These are phyloP conservation scores for Lasiurus cinereus DNA, from an alignment of 2,113 vertebrate genomes.

Conservation along the genomic window DNA sequence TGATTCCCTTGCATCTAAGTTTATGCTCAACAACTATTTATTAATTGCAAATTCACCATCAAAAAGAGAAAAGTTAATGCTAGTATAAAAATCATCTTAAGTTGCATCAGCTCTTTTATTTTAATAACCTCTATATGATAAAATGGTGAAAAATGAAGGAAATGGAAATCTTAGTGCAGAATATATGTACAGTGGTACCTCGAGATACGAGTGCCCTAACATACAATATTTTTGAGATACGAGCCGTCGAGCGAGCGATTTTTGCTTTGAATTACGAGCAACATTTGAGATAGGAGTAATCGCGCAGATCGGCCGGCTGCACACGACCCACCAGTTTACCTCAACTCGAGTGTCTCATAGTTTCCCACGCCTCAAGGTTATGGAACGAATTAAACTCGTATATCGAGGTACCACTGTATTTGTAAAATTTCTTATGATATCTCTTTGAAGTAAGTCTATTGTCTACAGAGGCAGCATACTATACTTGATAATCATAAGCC, in stretches of 20 bases:
- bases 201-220: too few relatives aligned
- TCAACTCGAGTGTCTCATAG: too few relatives aligned
- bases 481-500: background rate
- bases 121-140: slow-evolving; percentile 2
- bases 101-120: background rate
- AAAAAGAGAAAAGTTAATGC: background rate
- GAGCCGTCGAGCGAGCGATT: too few relatives aligned
- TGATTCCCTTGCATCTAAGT: background rate
- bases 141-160: slow-evolving; percentile 8
- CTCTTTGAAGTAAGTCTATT: slow-evolving; percentile 36
- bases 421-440: background rate
- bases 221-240: too few relatives aligned
- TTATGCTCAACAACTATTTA: background rate
- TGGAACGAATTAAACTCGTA: too few relatives aligned
- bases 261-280: too few relatives aligned
- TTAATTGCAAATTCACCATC: slow-evolving; percentile 6
- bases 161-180: background rate
- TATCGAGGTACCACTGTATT: too few relatives aligned
- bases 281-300: too few relatives aligned
- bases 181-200: too few relatives aligned
- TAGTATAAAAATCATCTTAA: background rate
- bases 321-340: too few relatives aligned
- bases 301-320: too few relatives aligned
- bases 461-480: background rate
- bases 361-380: too few relatives aligned